These are phyloP conservation scores for Centropyge bicolor DNA, from an alignment of 2,797 vertebrate species.

Conservation along the genomic window DNA sequence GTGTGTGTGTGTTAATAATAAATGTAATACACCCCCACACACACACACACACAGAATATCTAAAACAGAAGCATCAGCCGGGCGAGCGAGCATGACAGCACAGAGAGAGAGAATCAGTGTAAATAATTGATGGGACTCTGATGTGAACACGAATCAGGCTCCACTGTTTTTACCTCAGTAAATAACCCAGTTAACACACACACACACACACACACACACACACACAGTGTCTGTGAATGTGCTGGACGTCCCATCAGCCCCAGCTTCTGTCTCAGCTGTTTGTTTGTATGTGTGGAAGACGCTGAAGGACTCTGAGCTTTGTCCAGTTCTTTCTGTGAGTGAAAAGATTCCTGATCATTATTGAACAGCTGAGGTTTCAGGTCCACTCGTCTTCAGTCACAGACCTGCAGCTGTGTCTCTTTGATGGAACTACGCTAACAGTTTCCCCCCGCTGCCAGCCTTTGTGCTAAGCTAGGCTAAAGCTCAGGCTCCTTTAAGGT, in stretches of 20 bases:
- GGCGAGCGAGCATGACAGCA: slow-evolving; percentile 28
- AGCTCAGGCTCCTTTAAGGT: slow-evolving; percentile 29
- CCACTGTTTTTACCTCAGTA: slow-evolving; percentile 27
- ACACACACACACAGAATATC: slow-evolving; percentile 1
- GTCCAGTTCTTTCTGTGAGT: no score
- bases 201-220: background rate
- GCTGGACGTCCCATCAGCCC: no score
- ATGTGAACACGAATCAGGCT: slow-evolving; percentile 51
- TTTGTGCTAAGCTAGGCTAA: slow-evolving; percentile 20
- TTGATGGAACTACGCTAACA: background rate
- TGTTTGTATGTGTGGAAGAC: no score
- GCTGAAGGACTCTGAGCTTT: no score
- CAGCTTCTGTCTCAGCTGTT: no score
- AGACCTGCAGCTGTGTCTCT: no score
- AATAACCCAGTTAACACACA: slow-evolving; percentile 28
- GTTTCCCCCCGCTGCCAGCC: background rate
- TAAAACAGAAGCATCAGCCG: slow-evolving; percentile 33
- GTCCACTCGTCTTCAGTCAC: no score
- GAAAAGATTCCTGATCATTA: no score
- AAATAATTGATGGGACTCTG: slow-evolving; percentile 64
- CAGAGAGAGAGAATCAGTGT: slow-evolving; percentile 34
- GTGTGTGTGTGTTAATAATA: slow-evolving; percentile 59
- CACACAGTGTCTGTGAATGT: background rate
- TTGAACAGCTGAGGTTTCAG: no score
- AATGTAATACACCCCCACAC: slow-evolving; percentile 32